Evolutionary conservation across 2,888 invertebrate genomes (phyloP).

Genomic region (Acheta domesticus): DNA sequence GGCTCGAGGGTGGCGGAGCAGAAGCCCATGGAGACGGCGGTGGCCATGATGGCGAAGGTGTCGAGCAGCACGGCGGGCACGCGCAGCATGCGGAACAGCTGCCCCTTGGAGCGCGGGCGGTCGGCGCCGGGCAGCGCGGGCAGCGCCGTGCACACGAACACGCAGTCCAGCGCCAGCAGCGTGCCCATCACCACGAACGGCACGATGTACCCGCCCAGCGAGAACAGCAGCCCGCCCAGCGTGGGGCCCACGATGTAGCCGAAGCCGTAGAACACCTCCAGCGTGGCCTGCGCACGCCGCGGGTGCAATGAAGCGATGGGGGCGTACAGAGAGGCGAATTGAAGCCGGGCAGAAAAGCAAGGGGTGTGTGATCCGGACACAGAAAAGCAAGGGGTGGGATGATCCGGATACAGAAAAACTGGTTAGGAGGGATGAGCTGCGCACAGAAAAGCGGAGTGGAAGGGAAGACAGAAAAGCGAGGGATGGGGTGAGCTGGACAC

Average conservation of each 20-base stretch:
- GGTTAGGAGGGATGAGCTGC: too few species aligned
- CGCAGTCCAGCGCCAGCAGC: constrained; percentile 44
- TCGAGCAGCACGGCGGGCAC: constrained; percentile 46
- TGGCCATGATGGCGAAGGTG: constrained; percentile 43
- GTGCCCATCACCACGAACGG: constrained; percentile 52
- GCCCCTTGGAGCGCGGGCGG: constrained; percentile 21
- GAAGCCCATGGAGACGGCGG: constrained; percentile 50
- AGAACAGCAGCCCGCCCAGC: constrained; percentile 44
- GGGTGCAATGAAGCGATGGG: too few species aligned
- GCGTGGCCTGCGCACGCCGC: constrained; percentile 43
- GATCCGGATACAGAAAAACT: too few species aligned
- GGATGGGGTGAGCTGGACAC: too few species aligned
- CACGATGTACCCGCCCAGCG: constrained; percentile 50
- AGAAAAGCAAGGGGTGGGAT: too few species aligned
- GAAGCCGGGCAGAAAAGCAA: too few species aligned
- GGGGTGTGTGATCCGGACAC: too few species aligned
- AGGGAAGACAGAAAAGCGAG: too few species aligned
- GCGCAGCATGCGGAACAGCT: constrained; percentile 38
- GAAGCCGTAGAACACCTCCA: constrained; percentile 47
- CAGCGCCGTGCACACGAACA: constrained; percentile 45
- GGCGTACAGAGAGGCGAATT: too few species aligned
- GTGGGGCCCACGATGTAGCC: constrained; percentile 48
- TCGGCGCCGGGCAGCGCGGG: constrained; percentile 38
- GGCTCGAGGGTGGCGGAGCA: constrained; percentile 56
- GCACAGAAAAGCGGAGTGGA: too few species aligned